phyloP scores from a whole-genome alignment of 2,797 vertebrate genomes.

The Poecilia gillii region DNA sequence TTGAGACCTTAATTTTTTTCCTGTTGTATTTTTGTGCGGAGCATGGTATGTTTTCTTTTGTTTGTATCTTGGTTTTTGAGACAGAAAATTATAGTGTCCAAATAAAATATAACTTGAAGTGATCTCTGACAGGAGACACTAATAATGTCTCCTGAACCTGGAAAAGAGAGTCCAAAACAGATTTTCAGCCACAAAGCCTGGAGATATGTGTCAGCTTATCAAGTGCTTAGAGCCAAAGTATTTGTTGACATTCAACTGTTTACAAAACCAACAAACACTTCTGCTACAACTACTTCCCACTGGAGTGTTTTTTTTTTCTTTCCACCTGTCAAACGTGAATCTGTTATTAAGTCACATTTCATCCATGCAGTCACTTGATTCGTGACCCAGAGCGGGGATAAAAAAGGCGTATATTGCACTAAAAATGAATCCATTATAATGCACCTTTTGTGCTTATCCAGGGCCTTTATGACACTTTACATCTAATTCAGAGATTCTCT shows the following conservation, averaged over 20 bases:
- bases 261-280: slow-evolving; percentile 37
- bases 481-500: not conserved
- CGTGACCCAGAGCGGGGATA: not conserved
- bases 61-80: slow-evolving; percentile 7
- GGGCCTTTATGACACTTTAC: not conserved
- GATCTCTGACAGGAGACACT: slow-evolving; percentile 59
- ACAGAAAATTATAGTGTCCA: slow-evolving; percentile 63
- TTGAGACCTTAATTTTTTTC: slow-evolving; percentile 18
- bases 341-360: slow-evolving; percentile 26
- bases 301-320: slow-evolving; percentile 16
- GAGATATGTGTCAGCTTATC: slow-evolving; percentile 42
- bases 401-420: not conserved
- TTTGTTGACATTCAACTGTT: slow-evolving; percentile 43
- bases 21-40: slow-evolving; percentile 18
- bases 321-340: slow-evolving; percentile 39
- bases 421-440: not conserved
- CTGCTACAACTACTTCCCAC: slow-evolving; percentile 4
- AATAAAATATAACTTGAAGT: slow-evolving; percentile 55
- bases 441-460: not conserved
- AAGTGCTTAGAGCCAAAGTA: slow-evolving; percentile 43
- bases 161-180: slow-evolving; percentile 47
- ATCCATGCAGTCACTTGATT: slow-evolving; percentile 11
- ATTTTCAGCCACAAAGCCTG: slow-evolving; percentile 31
- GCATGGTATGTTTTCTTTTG: slow-evolving; percentile 21
- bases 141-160: slow-evolving; percentile 63